Conservation (phyloP, 2,888 invertebrate species). For the Drosophila paracracens region DNA sequence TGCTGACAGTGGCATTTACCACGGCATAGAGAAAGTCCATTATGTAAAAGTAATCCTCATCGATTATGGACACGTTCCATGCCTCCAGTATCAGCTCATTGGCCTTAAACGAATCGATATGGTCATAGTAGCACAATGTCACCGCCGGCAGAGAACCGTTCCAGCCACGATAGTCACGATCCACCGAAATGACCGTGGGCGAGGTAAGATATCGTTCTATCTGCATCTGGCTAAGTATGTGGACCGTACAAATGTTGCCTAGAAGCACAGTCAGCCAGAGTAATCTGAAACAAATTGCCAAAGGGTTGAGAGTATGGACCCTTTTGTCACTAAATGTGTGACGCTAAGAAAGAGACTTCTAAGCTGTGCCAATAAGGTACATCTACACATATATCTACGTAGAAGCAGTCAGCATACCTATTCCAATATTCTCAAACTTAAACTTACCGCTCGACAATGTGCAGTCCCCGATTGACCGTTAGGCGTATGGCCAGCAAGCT, state of each 20-base stretch:
- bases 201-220: slow-evolving; percentile 75
- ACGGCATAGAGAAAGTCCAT: slow-evolving; percentile 85
- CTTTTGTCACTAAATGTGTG: not conserved
- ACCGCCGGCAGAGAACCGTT: slow-evolving; percentile 83
- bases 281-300: slow-evolving; percentile 46
- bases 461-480: slow-evolving; percentile 68
- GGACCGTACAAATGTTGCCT: slow-evolving; percentile 67
- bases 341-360: not conserved
- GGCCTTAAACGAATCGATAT: slow-evolving; percentile 80
- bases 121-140: slow-evolving; percentile 83
- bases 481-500: slow-evolving; percentile 76
- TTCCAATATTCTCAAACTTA: not conserved
- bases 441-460: slow-evolving; percentile 72
- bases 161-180: slow-evolving; percentile 84
- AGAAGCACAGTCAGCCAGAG: slow-evolving; percentile 76
- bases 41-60: slow-evolving; percentile 85
- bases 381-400: not conserved
- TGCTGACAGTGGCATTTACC: slow-evolving; percentile 85
- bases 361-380: too few species aligned
- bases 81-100: slow-evolving; percentile 78
- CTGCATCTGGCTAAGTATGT: slow-evolving; percentile 73
- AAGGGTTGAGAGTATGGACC: not conserved
- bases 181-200: slow-evolving; percentile 84
- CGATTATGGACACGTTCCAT: slow-evolving; percentile 85
- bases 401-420: too few species aligned